Conservation (phyloP, 2,113 vertebrate species). For the Hepsetus odoe region DNA sequence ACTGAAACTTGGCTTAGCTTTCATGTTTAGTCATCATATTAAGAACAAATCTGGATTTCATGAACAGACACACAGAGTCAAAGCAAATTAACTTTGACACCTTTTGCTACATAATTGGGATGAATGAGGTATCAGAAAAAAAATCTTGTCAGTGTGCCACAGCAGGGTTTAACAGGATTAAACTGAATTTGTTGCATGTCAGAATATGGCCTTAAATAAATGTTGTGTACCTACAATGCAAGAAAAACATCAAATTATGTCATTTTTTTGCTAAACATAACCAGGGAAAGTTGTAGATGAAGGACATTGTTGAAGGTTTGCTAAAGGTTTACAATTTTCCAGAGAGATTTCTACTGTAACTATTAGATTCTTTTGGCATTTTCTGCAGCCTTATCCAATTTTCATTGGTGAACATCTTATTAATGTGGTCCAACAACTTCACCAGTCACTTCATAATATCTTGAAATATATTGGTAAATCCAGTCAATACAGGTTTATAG, state of each 20-base stretch:
- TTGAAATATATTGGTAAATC: neutral
- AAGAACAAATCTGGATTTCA: constrained; percentile 2
- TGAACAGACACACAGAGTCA: neutral
- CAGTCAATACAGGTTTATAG: neutral
- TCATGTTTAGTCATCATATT: neutral
- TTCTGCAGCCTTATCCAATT: neutral
- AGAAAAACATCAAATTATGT: neutral
- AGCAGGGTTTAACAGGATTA: constrained; percentile 18
- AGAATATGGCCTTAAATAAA: constrained; percentile 5
- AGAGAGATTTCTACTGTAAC: no score
- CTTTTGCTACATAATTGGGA: constrained; percentile 18
- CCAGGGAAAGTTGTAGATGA: no score
- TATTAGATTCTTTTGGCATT: no score
- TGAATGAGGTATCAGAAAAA: constrained; percentile 8
- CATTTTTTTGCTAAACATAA: no score
- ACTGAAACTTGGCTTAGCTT: neutral
- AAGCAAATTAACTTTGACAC: constrained; percentile 11
- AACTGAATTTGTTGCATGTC: neutral
- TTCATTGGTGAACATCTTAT: no score
- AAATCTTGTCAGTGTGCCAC: neutral
- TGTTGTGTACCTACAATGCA: neutral
- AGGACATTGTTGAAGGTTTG: no score
- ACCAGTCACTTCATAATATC: neutral
- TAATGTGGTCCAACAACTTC: neutral
- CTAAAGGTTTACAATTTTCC: no score